Evolutionary conservation across 2,888 invertebrate genomes (phyloP).

Genomic region (Dinocampus coccinellae): DNA sequence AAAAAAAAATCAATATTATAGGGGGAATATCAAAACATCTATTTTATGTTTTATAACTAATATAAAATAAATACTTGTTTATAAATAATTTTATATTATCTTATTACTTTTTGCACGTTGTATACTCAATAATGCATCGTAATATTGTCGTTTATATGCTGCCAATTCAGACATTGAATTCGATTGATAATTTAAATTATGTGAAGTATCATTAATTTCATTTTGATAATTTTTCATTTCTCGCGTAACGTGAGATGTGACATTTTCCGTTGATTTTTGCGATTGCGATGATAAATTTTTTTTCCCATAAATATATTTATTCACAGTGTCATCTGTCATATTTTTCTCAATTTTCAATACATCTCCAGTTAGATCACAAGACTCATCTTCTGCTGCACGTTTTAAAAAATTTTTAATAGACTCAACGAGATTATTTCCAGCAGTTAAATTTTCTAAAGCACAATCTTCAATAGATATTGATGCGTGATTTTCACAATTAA

Average conservation of each 20-base stretch:
- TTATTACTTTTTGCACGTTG: slow-evolving; percentile 57
- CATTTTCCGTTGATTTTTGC: not conserved
- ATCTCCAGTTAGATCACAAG: not conserved
- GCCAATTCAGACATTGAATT: slow-evolving; percentile 50
- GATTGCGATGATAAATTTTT: slow-evolving; percentile 9
- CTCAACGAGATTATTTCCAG: slow-evolving; percentile 46
- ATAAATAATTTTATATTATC: not conserved
- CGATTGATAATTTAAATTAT: slow-evolving; percentile 32
- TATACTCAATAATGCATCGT: slow-evolving; percentile 53
- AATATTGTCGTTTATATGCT: slow-evolving; percentile 56
- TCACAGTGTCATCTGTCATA: not conserved
- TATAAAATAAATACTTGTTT: not conserved
- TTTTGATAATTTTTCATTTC: slow-evolving; percentile 9
- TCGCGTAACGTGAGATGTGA: not conserved
- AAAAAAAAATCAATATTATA: no score
- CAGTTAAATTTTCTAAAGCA: slow-evolving; percentile 42
- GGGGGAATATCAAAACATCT: no score
- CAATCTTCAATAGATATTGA: not conserved
- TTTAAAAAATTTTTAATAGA: slow-evolving; percentile 52
- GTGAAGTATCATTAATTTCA: slow-evolving; percentile 24
- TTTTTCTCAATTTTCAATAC: not conserved
- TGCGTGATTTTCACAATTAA: slow-evolving; percentile 42
- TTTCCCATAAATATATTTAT: not conserved
- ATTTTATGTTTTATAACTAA: no score
- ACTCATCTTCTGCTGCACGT: slow-evolving; percentile 42